A percentile compares a stretch with the other conserved stretches of the same genome.
Conservation (phyloP, 2,888 invertebrate species). For the Tryphoninae sp. region DNA sequence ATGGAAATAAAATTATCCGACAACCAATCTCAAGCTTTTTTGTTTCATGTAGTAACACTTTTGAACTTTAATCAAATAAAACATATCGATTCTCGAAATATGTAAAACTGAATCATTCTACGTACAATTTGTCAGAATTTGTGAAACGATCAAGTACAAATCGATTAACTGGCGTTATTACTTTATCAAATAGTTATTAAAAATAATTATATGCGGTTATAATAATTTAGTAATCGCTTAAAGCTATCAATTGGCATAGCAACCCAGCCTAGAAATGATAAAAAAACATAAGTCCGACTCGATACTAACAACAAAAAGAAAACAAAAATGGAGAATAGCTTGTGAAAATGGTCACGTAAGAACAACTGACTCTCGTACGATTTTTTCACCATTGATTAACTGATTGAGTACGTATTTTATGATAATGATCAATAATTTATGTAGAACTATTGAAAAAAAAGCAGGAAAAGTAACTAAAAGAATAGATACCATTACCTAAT, state of each 20-base stretch:
- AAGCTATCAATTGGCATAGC: background rate
- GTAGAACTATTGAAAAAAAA: constrained; percentile 1
- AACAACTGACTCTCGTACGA: background rate
- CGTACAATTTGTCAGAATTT: too few species aligned
- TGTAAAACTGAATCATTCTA: too few species aligned
- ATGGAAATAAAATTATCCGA: background rate
- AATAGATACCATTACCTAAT: constrained; percentile 19
- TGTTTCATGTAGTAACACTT: too few species aligned
- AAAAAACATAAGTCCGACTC: background rate
- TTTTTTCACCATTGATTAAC: background rate
- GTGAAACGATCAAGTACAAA: too few species aligned
- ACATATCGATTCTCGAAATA: too few species aligned
- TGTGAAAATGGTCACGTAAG: background rate
- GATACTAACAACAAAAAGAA: background rate
- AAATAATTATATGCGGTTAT: background rate
- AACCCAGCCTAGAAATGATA: background rate
- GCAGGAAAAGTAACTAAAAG: background rate
- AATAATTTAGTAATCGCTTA: background rate
- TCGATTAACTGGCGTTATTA: too few species aligned
- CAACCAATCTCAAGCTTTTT: too few species aligned
- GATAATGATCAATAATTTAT: constrained; percentile 2
- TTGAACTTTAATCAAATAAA: too few species aligned
- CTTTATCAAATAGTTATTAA: background rate
- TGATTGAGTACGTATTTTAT: constrained; percentile 24
- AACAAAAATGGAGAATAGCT: background rate